phyloP scores from a whole-genome alignment of 2,888 invertebrate genomes.

The Mimachlamys varia region DNA sequence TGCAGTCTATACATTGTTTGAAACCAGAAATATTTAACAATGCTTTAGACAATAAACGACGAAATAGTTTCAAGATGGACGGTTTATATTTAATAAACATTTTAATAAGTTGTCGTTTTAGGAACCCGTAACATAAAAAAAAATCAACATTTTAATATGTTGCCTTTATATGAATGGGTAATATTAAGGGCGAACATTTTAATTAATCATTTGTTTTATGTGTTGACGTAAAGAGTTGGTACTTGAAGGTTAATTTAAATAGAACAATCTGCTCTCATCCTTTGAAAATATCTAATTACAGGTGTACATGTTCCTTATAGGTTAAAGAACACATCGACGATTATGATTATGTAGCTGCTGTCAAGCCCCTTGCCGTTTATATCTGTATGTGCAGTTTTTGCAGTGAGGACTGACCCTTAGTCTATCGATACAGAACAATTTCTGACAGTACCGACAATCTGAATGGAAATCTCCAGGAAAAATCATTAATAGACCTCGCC shows the following conservation, averaged over 20 bases:
- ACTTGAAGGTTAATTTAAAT: background rate
- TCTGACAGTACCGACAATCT: background rate
- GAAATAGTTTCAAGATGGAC: too few species aligned
- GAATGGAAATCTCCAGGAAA: background rate
- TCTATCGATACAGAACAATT: background rate
- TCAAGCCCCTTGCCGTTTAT: background rate
- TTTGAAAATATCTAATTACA: background rate
- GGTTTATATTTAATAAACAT: too few species aligned
- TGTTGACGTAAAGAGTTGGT: background rate
- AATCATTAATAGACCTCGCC: conserved; percentile 14
- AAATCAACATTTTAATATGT: background rate
- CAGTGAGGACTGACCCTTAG: background rate
- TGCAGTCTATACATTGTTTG: too few species aligned
- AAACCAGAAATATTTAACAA: too few species aligned
- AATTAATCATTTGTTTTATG: background rate
- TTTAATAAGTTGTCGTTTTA: too few species aligned
- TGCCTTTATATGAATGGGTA: background rate
- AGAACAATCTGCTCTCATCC: background rate
- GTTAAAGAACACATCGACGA: background rate
- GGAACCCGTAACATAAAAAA: too few species aligned
- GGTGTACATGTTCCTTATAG: background rate
- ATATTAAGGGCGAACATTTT: background rate
- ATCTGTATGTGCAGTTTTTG: background rate
- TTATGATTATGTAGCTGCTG: background rate
- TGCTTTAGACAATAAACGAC: too few species aligned